Percentiles rank a stretch among this genome's conserved stretches.
These are phyloP conservation scores for Acanthopleura granulata DNA, from an alignment of 2,888 invertebrate species.

Conservation along the genomic window DNA sequence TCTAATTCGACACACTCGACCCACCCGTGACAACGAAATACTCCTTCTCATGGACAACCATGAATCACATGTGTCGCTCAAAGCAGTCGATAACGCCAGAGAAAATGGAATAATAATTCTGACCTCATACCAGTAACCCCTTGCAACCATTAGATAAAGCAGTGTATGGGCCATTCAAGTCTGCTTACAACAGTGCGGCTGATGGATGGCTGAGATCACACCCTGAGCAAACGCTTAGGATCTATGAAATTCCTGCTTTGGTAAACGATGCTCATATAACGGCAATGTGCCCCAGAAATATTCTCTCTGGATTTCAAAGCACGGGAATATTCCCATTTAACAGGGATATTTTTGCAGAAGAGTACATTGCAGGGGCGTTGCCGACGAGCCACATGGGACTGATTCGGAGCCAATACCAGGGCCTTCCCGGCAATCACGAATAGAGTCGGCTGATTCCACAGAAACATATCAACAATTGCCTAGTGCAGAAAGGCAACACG, in stretches of 20 bases:
- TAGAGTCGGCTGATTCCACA: background rate
- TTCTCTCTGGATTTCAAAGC: constrained; percentile 24
- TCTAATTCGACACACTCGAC: constrained; percentile 27
- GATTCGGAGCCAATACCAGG: background rate
- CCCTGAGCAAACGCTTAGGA: constrained; percentile 57
- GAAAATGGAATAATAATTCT: constrained; percentile 29
- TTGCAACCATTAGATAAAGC: constrained; percentile 37
- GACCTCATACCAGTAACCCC: constrained; percentile 30
- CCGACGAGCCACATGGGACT: constrained; percentile 5
- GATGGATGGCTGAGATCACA: constrained; percentile 55
- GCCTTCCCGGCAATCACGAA: background rate
- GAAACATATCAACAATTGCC: background rate
- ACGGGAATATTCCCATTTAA: constrained; percentile 28
- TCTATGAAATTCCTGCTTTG: constrained; percentile 20
- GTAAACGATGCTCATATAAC: constrained; percentile 24
- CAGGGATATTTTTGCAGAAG: constrained; percentile 23
- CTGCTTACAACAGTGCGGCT: constrained; percentile 51
- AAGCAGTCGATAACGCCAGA: constrained; percentile 25
- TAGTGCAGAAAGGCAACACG: too few species aligned
- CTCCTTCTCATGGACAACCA: constrained; percentile 29
- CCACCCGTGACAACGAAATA: constrained; percentile 23
- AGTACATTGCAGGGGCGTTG: constrained; percentile 21
- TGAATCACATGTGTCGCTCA: constrained; percentile 29
- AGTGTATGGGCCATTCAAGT: constrained; percentile 56
- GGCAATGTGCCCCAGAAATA: constrained; percentile 19